Conservation (phyloP, 2,888 invertebrate genomes). For the Timandra comae region DNA sequence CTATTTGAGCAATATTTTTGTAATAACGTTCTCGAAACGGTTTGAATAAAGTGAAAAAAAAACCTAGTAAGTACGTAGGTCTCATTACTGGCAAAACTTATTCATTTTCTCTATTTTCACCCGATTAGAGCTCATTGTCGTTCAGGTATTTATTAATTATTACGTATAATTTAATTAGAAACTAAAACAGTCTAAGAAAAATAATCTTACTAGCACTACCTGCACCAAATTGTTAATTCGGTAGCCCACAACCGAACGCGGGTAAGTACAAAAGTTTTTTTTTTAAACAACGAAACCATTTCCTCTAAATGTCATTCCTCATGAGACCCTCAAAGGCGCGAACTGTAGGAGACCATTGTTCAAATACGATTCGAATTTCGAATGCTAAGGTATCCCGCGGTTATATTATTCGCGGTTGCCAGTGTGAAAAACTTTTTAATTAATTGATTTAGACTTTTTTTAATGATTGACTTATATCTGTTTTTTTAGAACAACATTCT, state of each 20-base stretch:
- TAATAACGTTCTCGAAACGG: no score
- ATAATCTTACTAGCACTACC: no score
- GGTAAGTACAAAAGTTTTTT: constrained; percentile 41
- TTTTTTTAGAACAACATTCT: constrained; percentile 10
- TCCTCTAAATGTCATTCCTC: constrained; percentile 58
- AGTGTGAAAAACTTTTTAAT: constrained; percentile 57
- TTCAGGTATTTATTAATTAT: no score
- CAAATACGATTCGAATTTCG: constrained; percentile 60
- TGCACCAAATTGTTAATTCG: constrained; percentile 39
- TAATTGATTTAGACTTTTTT: constrained; percentile 50
- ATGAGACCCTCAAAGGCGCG: constrained; percentile 52
- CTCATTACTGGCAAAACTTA: no score
- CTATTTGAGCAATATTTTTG: no score
- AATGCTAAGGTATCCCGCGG: constrained; percentile 60
- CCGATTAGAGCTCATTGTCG: no score
- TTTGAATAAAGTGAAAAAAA: no score
- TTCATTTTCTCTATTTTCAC: no score
- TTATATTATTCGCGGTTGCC: constrained; percentile 66
- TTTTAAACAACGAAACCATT: constrained; percentile 35
- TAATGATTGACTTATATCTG: constrained; percentile 34
- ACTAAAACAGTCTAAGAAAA: no score
- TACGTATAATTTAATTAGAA: no score
- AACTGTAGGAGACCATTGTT: constrained; percentile 66
- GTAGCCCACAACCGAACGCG: constrained; percentile 50
- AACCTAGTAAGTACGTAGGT: no score